Evolutionary conservation across 2,888 invertebrate genomes (phyloP), one percentile per base, ranked within the genome.

Genomic region (Leptothorax acervorum): DNA sequence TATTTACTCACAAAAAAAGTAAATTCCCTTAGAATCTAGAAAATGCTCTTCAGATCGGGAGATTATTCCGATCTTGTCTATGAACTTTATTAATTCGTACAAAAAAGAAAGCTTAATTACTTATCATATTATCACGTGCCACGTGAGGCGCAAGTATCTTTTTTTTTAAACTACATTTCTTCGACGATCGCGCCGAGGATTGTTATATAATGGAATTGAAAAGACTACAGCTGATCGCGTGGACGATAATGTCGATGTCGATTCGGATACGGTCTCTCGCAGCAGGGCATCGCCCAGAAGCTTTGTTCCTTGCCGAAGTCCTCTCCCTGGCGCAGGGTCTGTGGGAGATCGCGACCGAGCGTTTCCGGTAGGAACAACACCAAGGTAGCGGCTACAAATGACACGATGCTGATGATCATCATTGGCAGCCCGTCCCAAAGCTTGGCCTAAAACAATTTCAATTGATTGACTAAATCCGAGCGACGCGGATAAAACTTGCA

Each of bases 301-400:
- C 95, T 96, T 94, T 98, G 98, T 74, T 97, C 96, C 78, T 96
- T 96, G 0, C 98, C 98, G 90, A 98, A 98, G 89, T 97, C 96
- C 95, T 98, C 98, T 11, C 98, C 98, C 93, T 98, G 98, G 82
- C 96, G 96, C 3, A 98, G 95, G 0, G 98, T 98, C 94, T 98
- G 98, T 0, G 98, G 98, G 94, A 98, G 96, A 92, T 98, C 97
- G 45, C 97, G 97, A 92, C 97, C 97, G 91, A 98, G 96, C 0
- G 98, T 98, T 95, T 98, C 98, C 0, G 98, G 98, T 2, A 98
- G 95, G 91, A 98, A 97, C 2, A 98, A 95, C 60, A 97, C 96
- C 18, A 98, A 93, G 2, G 97, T 92, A 0, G 98, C 98, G 0
- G 98, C 97, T 0, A 96, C 81, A 15, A 98, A 96, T 0, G 98